Base-by-base conservation (phyloP, 2,797 vertebrate species). In the Trichosurus vulpecula region DNA sequence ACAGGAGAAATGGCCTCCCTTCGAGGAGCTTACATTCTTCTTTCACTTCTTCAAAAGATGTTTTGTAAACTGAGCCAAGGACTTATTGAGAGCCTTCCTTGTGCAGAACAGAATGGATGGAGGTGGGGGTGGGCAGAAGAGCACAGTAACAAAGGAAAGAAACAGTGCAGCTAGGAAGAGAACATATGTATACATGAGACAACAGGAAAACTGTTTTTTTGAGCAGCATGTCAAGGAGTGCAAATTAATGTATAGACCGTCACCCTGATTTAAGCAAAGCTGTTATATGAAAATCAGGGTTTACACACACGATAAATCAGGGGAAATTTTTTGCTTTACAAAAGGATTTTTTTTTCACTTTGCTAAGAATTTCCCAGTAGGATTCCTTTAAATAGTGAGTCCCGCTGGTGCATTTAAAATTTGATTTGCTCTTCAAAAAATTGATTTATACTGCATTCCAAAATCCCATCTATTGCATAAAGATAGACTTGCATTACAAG, bases 371-470 rank as follows among this genome's bases (percentile, higher is more conserved):
- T 93, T 56, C 41, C 47, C 81, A 90, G n/a, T 47, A 53, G 22
- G 27, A 30, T 94, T 93, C 3, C 74, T 89, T 96, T 92, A 94
- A 94, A 89, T 12, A 94, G 35, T 56, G 90, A 92, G 94, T 56
- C 92, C 19, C 31, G 30, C 31, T 4, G 19, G 10, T 93, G 94
- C 47, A 92, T 29, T 96, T 93, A 94, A 92, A 95, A 61, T 94
- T 93, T 93, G 41, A 92, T 93, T 95, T 31, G 92, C 53, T 95
- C 91, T 92, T 97, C 92, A 92, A 94, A 95, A 94, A 93, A 66
- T 35, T 90, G 51, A 92, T 90, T 91, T 94, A 81, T 41, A 93
- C 10, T 13, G 53, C 31, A 94, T 92, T 92, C 51, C 29, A 97
- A 54, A 93, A 95, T 91, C 27, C 87, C 10, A 89, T 53, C 35